Conservation (phyloP, 2,113 vertebrate genomes). For the Saguinus imperator region DNA sequence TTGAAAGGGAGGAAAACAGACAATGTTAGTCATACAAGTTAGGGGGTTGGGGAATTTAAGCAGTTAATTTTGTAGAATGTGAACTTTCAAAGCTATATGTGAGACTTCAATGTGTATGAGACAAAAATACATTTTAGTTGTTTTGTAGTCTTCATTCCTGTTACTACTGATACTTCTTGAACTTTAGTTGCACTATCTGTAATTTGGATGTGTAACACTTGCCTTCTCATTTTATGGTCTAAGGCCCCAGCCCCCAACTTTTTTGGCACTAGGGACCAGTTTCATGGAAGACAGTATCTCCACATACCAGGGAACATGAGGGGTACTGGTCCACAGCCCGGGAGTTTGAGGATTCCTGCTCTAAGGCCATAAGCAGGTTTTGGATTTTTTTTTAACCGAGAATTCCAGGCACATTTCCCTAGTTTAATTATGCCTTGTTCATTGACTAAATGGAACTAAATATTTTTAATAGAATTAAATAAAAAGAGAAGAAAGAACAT, state of each 20-base stretch:
- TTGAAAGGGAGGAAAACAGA: not conserved
- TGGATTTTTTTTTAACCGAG: not conserved
- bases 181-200: not conserved
- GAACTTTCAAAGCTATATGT: not conserved
- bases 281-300: too few relatives aligned
- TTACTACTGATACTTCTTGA: not conserved
- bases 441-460: not conserved
- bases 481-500: not conserved
- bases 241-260: not conserved
- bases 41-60: not conserved
- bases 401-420: not conserved
- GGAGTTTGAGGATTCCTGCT: not conserved
- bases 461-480: conserved; percentile 23
- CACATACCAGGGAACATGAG: too few relatives aligned
- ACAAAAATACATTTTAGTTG: not conserved
- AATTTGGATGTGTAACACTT: not conserved
- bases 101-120: not conserved
- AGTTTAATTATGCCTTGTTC: not conserved
- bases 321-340: too few relatives aligned
- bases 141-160: not conserved
- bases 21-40: not conserved
- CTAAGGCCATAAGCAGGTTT: not conserved
- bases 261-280: too few relatives aligned
- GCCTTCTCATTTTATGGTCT: not conserved
- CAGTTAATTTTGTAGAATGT: not conserved